Percentiles rank a stretch among this genome's conserved stretches.
Evolutionary conservation across 2,113 vertebrate species (phyloP).

Genomic region (Vicugna pacos): DNA sequence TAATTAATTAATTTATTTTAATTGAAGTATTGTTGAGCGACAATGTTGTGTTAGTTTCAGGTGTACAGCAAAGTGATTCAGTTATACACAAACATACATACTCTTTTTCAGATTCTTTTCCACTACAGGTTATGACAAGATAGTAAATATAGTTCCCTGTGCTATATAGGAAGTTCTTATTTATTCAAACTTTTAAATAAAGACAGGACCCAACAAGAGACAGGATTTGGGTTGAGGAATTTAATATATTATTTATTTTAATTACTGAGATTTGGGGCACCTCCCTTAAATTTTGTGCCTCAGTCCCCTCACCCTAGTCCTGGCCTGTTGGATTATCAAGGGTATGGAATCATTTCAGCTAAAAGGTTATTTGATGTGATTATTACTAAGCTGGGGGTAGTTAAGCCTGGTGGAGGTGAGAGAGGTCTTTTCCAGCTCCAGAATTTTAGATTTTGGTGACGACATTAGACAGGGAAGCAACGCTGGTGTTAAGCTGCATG

Average conservation of each 20-base stretch:
- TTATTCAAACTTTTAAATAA: not conserved
- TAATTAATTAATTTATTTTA: too few relatives aligned
- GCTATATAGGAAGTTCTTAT: too few relatives aligned
- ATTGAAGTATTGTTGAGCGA: too few relatives aligned
- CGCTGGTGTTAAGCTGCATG: not conserved
- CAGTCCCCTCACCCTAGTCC: not conserved
- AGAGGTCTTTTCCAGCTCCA: not conserved
- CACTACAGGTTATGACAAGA: too few relatives aligned
- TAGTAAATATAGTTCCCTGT: too few relatives aligned
- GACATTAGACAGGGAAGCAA: conserved; percentile 11
- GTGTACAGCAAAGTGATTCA: too few relatives aligned
- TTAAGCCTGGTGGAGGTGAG: not conserved
- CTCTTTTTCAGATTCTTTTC: too few relatives aligned
- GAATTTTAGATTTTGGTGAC: conserved; percentile 4
- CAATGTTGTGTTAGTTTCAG: too few relatives aligned
- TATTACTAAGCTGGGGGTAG: not conserved
- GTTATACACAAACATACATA: too few relatives aligned
- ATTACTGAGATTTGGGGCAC: not conserved
- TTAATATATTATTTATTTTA: conserved; percentile 17
- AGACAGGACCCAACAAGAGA: not conserved
- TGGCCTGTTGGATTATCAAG: not conserved
- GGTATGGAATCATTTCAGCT: not conserved
- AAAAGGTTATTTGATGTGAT: not conserved
- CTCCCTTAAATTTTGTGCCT: not conserved
- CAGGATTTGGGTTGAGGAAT: not conserved